Base-by-base conservation (phyloP, 2,113 vertebrate genomes). In the Ptychochromis oligacanthus region DNA sequence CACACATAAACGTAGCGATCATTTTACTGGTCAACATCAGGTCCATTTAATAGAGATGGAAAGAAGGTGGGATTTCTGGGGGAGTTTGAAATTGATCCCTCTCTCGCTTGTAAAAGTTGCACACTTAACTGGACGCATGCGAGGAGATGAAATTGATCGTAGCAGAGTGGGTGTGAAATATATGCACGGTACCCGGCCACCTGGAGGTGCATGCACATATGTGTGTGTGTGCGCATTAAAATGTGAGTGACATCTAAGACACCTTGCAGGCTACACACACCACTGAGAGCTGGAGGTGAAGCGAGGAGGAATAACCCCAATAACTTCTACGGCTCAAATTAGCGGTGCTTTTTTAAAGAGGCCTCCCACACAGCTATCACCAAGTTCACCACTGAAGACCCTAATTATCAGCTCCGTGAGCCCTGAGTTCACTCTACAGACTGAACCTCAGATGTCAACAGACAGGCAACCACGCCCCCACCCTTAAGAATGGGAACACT, bases 51-150 rank as follows among this genome's bases (percentile, higher is more conserved):
- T 62, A 43, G 77, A 65, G 77, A 82, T 43, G 87, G 85, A 84
- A 78, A 85, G 87, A 82, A 75, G 88, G 83, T 93, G 89, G 77
- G 86, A 83, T 88, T 84, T 92, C 82, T 85, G 88, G 78, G 84
- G 75, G 83, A 86, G 91, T 77, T 75, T 89, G 90, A 93, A 93
- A 91, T 64, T 4, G 87, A 94, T 92, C 93, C 88, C 6, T 49
- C 59, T 79, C 81, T 64, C 40, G 38, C 93, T 91, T 91, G 89
- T 94, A 91, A 94, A 94, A 91, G 90, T 87, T 91, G 77, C 90
- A 89, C 90, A 84, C 90, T 92, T 86, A 80, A 88, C 90, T 87
- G 84, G 85, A 87, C 80, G 81, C 89, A 91, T 92, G 91, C 83
- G 11, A 89, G 75, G 84, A 83, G 85, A 80, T 86, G 89, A 92